A percentile compares a stretch with the other conserved stretches of the same genome.
Conservation (phyloP, 2,113 vertebrate genomes). For the Gopherus evgoodei region DNA sequence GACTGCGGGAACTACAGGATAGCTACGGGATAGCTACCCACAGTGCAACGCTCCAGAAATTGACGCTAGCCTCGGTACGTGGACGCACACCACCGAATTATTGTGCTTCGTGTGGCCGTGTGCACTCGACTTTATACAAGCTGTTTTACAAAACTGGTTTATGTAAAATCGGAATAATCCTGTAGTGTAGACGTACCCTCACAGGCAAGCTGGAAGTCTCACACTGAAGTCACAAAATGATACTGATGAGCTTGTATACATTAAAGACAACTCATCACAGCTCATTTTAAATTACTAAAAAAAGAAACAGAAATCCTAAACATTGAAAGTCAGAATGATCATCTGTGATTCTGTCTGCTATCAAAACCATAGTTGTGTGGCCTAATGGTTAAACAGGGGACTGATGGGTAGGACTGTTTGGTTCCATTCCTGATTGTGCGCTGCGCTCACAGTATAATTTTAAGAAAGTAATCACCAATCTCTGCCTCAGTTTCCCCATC, state of each 20-base stretch:
- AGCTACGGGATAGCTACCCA: too few species aligned
- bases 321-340: constrained; percentile 8
- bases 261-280: not conserved
- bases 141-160: too few species aligned
- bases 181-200: too few species aligned
- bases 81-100: too few species aligned
- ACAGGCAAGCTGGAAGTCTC: not conserved
- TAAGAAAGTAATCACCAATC: constrained; percentile 12
- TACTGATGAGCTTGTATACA: not conserved
- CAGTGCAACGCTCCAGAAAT: too few species aligned
- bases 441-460: not conserved
- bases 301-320: not conserved
- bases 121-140: too few species aligned
- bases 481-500: constrained; percentile 26
- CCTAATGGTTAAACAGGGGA: not conserved
- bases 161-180: too few species aligned
- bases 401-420: not conserved
- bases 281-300: constrained; percentile 42
- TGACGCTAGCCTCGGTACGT: too few species aligned
- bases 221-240: not conserved
- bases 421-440: not conserved
- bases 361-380: not conserved
- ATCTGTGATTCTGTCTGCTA: constrained; percentile 8
- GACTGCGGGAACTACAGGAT: too few species aligned
- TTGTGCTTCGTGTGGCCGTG: too few species aligned